phyloP scores from a whole-genome alignment of 1,140 invertebrate genomes.

The Acyrthosiphon pisum region DNA sequence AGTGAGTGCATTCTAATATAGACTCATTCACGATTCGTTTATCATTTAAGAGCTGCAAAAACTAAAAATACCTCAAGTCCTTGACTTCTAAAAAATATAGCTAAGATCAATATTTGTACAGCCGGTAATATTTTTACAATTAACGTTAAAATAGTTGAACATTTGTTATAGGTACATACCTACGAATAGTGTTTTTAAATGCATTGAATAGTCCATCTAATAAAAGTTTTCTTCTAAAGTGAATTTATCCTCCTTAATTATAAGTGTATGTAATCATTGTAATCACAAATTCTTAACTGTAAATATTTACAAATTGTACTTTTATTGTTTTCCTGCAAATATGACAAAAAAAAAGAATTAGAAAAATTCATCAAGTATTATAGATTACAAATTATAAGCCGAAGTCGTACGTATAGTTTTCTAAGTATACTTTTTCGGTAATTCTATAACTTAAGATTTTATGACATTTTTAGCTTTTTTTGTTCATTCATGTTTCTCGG shows the following conservation, averaged over 20 bases:
- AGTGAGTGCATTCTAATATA: neutral
- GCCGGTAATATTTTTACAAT: neutral
- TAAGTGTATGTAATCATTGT: neutral
- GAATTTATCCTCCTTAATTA: neutral
- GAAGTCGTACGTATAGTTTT: neutral
- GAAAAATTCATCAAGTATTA: neutral
- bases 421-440: neutral
- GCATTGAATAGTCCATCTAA: neutral
- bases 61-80: neutral
- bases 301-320: neutral
- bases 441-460: slow-evolving; percentile 7
- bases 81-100: neutral
- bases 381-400: neutral
- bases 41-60: neutral
- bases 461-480: slow-evolving; percentile 15
- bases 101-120: neutral
- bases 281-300: neutral
- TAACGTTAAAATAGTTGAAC: neutral
- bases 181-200: neutral
- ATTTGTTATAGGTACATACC: too few species aligned
- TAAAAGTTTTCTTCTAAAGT: neutral
- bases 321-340: neutral
- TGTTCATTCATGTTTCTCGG: neutral
- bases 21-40: neutral
- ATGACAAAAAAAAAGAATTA: neutral